Evolutionary conservation across 2,797 vertebrate genomes (phyloP), one percentile per base, ranked within the genome.

Genomic region (Gadopsis bispinosus): DNA sequence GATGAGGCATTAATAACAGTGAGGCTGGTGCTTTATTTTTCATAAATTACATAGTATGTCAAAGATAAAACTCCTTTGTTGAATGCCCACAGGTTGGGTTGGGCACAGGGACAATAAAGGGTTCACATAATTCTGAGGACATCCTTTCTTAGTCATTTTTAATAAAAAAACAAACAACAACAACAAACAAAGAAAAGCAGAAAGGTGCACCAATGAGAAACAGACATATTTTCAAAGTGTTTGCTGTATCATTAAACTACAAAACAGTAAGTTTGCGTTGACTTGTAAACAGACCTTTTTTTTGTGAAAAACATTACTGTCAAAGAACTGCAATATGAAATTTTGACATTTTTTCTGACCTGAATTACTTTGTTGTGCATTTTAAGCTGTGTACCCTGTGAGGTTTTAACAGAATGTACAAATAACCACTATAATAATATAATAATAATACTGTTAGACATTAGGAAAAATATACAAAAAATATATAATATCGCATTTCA

Each of bases 1-100:
- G 92, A 95, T 94, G 92, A 95, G 93, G 91, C 93, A 93, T 94
- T 95, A 95, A 95, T 95, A 95, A 90, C 82, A 83, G 84, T 75
- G 82, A 86, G 89, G 89, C 89, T 60, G 72, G 84, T 85, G 90
- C 90, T 95, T 95, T 94, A 91, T 93, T 95, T 94, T 93, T 94
- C 85, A 91, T 94, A 93, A 94, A 95, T 94, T 94, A 93, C 88
- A 93, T 56, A 26, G 26, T 26, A 88, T 94, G 94, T 94, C 94
- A 94, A 77, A 93, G 91, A 95, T 93, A 92, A 93, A 93, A 85
- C 50, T 82, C 74, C 85, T 89, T 91, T 92, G 87, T 93, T 84
- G 88, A 89, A 88, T 84, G 81, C 63, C 81, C 68, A 86, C 75
- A 83, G 73, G 55, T 83, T 89, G 29, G 56, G 71, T 47, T 69